These are phyloP conservation scores for Thereva unica DNA, from an alignment of 2,888 invertebrate genomes.

Conservation along the genomic window DNA sequence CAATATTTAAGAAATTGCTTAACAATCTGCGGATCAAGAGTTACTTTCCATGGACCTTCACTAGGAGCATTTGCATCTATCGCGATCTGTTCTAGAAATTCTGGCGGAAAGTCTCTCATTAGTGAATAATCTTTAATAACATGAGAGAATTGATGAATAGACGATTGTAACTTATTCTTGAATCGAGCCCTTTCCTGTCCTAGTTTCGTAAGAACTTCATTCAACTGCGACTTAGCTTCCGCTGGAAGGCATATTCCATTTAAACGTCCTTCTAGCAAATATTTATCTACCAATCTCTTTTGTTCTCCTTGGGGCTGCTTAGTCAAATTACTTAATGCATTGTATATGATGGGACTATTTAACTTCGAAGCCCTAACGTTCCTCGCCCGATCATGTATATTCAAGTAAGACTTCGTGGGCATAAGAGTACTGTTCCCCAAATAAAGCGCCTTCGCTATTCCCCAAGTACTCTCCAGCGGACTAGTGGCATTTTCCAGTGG, in stretches of 20 bases:
- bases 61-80: constrained; percentile 63
- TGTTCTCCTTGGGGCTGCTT: constrained; percentile 53
- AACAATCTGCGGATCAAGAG: constrained; percentile 74
- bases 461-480: constrained; percentile 83
- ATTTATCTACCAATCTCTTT: constrained; percentile 74
- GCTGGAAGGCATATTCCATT: constrained; percentile 76
- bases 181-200: constrained; percentile 66
- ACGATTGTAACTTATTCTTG: constrained; percentile 68
- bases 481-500: constrained; percentile 75
- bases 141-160: constrained; percentile 70
- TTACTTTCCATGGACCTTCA: constrained; percentile 83
- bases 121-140: constrained; percentile 68
- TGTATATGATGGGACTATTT: constrained; percentile 70
- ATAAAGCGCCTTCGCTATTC: constrained; percentile 81
- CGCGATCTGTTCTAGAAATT: constrained; percentile 69
- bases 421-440: constrained; percentile 77
- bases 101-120: constrained; percentile 74
- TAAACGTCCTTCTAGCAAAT: constrained; percentile 77
- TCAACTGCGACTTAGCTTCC: constrained; percentile 62
- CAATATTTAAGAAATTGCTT: constrained; percentile 83
- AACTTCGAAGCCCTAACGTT: constrained; percentile 76
- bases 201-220: constrained; percentile 61
- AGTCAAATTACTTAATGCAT: constrained; percentile 60
- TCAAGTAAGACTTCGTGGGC: constrained; percentile 76
- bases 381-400: constrained; percentile 78